Percentiles rank a stretch among this genome's conserved stretches.
These are phyloP conservation scores for Reticulitermes speratus DNA, from an alignment of 1,140 invertebrate species.

Conservation along the genomic window DNA sequence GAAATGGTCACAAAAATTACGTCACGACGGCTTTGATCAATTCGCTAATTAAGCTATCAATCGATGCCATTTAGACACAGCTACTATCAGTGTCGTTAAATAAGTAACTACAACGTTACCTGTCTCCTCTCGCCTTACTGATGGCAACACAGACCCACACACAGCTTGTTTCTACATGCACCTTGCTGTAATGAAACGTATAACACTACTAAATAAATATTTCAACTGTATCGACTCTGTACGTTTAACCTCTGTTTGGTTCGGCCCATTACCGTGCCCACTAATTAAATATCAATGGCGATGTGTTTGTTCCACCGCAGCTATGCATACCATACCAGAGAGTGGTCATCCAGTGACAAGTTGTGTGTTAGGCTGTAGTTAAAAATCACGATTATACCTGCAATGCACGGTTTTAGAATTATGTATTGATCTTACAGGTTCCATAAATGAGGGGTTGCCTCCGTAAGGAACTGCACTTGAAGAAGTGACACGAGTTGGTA, in stretches of 20 bases:
- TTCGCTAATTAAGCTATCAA: no score
- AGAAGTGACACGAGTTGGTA: neutral
- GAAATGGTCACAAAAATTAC: no score
- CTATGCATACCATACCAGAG: neutral
- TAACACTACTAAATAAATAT: constrained; percentile 14
- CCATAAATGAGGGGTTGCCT: neutral
- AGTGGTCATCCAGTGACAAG: neutral
- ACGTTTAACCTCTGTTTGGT: constrained; percentile 6
- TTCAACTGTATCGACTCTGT: neutral
- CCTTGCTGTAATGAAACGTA: neutral
- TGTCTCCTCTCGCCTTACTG: neutral
- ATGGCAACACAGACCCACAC: neutral
- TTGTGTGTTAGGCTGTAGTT: neutral
- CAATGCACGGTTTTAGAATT: neutral
- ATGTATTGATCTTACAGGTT: neutral
- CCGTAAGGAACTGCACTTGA: no score
- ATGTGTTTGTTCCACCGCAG: neutral
- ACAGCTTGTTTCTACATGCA: neutral
- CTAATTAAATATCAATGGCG: constrained; percentile 9
- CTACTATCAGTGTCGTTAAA: no score
- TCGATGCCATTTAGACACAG: no score
- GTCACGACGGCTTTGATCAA: no score
- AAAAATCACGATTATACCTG: neutral
- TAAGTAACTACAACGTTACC: no score
- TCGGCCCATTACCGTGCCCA: neutral